A percentile compares a stretch with the other conserved stretches of the same genome.
phyloP scores from a whole-genome alignment of 2,113 vertebrate species.

The Gadus chalcogrammus region DNA sequence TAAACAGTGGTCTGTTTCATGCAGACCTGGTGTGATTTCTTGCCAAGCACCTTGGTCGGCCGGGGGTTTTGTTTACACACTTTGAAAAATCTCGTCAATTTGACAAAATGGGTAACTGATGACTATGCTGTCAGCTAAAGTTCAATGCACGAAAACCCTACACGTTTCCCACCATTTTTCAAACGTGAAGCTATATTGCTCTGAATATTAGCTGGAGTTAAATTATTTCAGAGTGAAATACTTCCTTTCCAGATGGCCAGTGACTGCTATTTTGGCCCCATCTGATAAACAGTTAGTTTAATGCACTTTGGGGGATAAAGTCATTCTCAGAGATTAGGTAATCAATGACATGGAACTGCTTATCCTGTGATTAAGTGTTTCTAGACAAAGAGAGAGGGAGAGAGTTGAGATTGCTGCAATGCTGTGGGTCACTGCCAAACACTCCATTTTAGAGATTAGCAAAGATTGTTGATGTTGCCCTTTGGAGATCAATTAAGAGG shows the following conservation, averaged over 20 bases:
- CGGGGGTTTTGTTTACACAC: no score
- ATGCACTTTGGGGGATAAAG: constrained; percentile 12
- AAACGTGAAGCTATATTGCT: background rate
- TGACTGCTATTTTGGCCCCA: constrained; percentile 13
- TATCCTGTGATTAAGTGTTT: constrained; percentile 48
- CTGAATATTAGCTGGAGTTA: background rate
- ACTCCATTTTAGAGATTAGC: constrained; percentile 55
- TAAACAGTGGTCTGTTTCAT: constrained; percentile 58
- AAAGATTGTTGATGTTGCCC: constrained; percentile 45
- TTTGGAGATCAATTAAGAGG: constrained; percentile 26
- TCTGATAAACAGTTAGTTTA: constrained; percentile 25
- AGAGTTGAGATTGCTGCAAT: constrained; percentile 39
- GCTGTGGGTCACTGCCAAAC: constrained; percentile 52
- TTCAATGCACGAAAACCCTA: no score
- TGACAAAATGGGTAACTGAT: no score
- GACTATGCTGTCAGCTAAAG: no score
- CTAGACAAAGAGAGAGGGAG: constrained; percentile 8
- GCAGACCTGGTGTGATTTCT: constrained; percentile 48
- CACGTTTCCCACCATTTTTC: no score
- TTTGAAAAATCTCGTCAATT: no score
- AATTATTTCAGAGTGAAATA: constrained; percentile 8
- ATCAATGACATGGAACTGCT: constrained; percentile 54
- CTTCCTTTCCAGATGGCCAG: constrained; percentile 14
- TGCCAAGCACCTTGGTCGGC: constrained; percentile 24
- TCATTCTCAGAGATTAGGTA: constrained; percentile 37